Base-by-base conservation (phyloP, 2,797 vertebrate species). In the Coracias cyanogaster region DNA sequence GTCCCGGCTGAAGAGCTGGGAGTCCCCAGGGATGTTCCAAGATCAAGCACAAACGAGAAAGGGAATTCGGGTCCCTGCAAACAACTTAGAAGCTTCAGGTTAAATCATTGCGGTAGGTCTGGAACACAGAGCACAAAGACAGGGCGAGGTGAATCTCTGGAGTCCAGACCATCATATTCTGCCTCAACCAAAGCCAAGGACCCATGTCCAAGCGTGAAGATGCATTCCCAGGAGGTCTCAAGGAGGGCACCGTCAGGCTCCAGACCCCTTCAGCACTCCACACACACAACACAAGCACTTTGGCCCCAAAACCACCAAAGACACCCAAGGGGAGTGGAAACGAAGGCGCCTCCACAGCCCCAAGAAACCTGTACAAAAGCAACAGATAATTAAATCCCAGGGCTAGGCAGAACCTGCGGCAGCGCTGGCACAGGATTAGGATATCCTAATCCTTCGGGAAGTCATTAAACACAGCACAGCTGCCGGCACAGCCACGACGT, bases 371-470 rank as follows among this genome's bases (percentile, higher is more conserved):
- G 21, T 8, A 79, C n/a, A 19, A 93, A 89, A 35, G 10, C 64
- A 64, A 74, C 52, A 80, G 52, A 67, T 82, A 94, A 90, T 72
- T 41, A 96, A 94, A 76, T 61, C 92, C 46, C 86, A 82, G 15
- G 66, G 83, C 89, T 52, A 72, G n/a, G 62, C 58, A 84, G 29
- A 92, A 83, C 83, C 54, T 18, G 12, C 54, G 73, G 76, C 90
- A 91, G 33, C 51, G 1, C 51, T 21, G 1, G 60, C 60, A 82
- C 26, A 67, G 24, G 61, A 83, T 62, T 60, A 70, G 9, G 28
- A 19, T 33, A 92, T 7, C 51, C 46, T 61, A 69, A 76, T 90
- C 95, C 86, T 69, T 20, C 31, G 91, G 86, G 95, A 93, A 90
- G 86, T 92, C 81, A 89, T 94, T 92, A 93, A 86, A 79, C 41